Conservation (phyloP, 2,113 vertebrate species). For the Grammomys dolichurus region DNA sequence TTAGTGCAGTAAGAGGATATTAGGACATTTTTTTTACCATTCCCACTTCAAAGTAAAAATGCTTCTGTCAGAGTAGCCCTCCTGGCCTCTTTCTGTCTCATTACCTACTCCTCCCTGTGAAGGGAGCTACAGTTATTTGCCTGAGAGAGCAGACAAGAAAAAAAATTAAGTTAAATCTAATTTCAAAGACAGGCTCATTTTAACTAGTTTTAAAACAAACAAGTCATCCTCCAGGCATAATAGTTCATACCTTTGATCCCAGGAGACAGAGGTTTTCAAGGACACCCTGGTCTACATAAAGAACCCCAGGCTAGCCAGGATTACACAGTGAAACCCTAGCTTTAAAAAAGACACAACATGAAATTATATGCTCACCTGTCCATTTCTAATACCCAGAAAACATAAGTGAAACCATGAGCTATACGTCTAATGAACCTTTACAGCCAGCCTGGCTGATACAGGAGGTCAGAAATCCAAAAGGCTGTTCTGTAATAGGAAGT, state of each 20-base stretch:
- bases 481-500: neutral
- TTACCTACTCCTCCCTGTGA: neutral
- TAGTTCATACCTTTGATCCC: neutral
- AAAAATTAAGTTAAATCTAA: constrained; percentile 49
- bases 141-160: constrained; percentile 43
- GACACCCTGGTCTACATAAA: neutral
- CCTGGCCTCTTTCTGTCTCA: constrained; percentile 9
- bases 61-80: constrained; percentile 29
- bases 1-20: neutral
- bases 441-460: constrained; percentile 2
- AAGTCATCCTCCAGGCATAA: neutral
- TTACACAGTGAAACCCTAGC: neutral
- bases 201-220: constrained; percentile 51
- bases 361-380: constrained; percentile 18
- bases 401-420: neutral
- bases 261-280: neutral
- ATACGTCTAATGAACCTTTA: constrained; percentile 39
- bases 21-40: constrained; percentile 2
- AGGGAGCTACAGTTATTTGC: constrained; percentile 40
- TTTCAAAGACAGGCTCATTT: constrained; percentile 47
- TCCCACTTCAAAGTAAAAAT: constrained; percentile 44
- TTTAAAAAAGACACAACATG: neutral
- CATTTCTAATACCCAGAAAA: constrained; percentile 37
- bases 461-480: constrained; percentile 61
- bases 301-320: neutral